Base-by-base conservation (phyloP, 2,888 invertebrate species). In the Epinotia brunnichana region DNA sequence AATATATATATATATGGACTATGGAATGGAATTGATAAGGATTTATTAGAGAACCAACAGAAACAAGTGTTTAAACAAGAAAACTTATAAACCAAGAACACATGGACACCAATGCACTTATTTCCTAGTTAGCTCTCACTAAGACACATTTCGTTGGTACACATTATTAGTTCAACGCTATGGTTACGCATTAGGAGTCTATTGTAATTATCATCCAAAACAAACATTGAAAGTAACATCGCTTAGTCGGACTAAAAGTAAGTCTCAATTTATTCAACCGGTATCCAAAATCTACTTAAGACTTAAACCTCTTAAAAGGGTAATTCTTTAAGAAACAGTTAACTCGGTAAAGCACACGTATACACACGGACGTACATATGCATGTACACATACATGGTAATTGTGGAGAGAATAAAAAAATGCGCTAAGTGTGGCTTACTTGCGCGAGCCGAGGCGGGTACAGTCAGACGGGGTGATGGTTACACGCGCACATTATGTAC, bases 361-460 rank as follows among this genome's bases (percentile, higher is more conserved):
- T 75, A 77, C 73, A 44, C 17, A 51, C 62, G 10, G 0, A 57
- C 17, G 4, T n/a, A 48, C 13, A 61, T 13, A 51, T n/a, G 44
- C 21, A 78, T 75, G 77, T 71, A 80, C 80, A 83, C 73, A 76
- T 74, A 73, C 59, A 67, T n/a, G 69, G 87, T 91, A 91, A 91
- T 92, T 91, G 91, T 87, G 85, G 89, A 87, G 88, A 89, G 89
- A 88, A 90, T 86, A 89, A 92, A 92, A 90, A 92, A 92, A 89
- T 87, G 89, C 87, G 85, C 84, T 87, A 90, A 92, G 92, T 91
- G 92, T 92, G 92, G 88, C 89, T 92, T 92, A 92, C 92, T 90
- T 91, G 92, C 81, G 82, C 84, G 87, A 82, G 80, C 80, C 75
- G 87, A 87, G 85, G 85, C 77, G 79, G 9, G 90, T 82, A 91